Conservation (phyloP, 2,113 vertebrate genomes). For the Zeus faber region DNA sequence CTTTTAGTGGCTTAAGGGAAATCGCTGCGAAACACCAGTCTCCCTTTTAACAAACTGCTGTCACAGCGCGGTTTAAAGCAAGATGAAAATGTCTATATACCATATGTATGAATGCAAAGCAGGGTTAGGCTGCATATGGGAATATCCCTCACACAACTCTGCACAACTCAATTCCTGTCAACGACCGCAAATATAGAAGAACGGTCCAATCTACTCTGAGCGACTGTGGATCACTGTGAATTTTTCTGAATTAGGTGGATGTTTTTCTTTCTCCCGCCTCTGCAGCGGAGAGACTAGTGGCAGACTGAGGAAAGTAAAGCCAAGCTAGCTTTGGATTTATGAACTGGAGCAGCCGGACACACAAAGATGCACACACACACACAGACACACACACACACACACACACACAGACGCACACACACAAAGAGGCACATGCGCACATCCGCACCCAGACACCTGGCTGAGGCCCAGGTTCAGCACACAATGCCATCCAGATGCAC, state of each 20-base stretch:
- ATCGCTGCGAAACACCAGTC: no score
- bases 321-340: constrained; percentile 48
- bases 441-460: constrained; percentile 37
- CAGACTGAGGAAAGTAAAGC: constrained; percentile 45
- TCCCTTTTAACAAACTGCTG: no score
- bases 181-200: no score
- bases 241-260: constrained; percentile 19
- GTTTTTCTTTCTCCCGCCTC: constrained; percentile 22
- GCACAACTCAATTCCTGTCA: no score
- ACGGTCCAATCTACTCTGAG: no score
- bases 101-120: no score
- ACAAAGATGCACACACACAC: neutral
- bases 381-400: constrained; percentile 13
- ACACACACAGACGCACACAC: constrained; percentile 16
- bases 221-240: constrained; percentile 26
- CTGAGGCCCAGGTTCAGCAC: constrained; percentile 54
- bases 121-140: no score
- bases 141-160: no score
- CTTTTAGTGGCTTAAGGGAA: no score
- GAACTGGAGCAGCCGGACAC: constrained; percentile 33
- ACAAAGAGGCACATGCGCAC: constrained; percentile 22
- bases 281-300: constrained; percentile 31
- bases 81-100: no score
- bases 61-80: no score
- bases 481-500: constrained; percentile 71